A percentile compares a stretch with the other conserved stretches of the same genome.
Conservation (phyloP, 2,888 invertebrate genomes). For the Calliscelio sp. region DNA sequence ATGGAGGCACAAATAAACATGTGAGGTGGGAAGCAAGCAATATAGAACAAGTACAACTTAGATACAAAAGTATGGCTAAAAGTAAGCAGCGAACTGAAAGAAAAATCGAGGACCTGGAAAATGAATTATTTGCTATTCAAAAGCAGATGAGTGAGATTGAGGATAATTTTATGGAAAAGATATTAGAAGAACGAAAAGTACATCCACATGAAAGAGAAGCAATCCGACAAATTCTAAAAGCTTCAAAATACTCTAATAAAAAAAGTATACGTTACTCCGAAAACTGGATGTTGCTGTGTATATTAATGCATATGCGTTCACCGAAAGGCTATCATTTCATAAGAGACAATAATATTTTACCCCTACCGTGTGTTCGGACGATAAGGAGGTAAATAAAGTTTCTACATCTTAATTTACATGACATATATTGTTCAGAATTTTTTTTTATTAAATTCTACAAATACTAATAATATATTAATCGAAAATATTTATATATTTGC, state of each 20-base stretch:
- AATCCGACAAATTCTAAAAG: neutral
- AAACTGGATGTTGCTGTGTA: constrained; percentile 11
- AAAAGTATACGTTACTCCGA: constrained; percentile 2
- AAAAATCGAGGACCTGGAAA: neutral
- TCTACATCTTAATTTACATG: too few species aligned
- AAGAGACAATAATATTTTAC: constrained; percentile 17
- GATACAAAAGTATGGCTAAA: neutral
- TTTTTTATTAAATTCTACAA: too few species aligned
- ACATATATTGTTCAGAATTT: too few species aligned
- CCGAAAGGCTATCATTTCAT: constrained; percentile 7
- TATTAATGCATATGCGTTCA: constrained; percentile 13
- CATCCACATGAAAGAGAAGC: neutral
- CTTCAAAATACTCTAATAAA: neutral
- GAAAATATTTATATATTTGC: too few species aligned
- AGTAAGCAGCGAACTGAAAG: neutral
- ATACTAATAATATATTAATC: too few species aligned
- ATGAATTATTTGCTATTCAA: neutral
- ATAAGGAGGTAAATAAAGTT: neutral
- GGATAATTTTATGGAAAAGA: neutral
- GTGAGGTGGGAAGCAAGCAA: neutral
- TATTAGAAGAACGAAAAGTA: neutral
- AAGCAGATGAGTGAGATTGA: neutral
- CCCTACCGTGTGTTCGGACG: neutral
- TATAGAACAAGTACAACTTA: neutral
- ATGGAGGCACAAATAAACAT: neutral